Evolutionary conservation across 2,113 vertebrate species (phyloP).

Genomic region (Piaya cayana): DNA sequence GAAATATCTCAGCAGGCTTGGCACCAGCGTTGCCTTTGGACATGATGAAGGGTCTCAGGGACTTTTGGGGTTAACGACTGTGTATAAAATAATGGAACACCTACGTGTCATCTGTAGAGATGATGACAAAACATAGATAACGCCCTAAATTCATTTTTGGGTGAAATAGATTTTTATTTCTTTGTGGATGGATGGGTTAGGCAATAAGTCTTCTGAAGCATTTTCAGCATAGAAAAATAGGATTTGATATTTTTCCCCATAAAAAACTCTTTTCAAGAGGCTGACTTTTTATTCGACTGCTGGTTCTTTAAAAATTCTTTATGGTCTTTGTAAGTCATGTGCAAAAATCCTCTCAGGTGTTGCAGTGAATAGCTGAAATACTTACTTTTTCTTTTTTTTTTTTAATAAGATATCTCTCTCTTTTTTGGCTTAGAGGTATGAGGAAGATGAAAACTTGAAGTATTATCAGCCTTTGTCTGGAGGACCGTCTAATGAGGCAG

Average conservation of each 20-base stretch:
- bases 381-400: not conserved
- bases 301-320: slow-evolving; percentile 10
- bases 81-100: not conserved
- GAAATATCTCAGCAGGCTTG: not conserved
- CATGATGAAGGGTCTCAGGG: not conserved
- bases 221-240: not conserved
- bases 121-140: not conserved
- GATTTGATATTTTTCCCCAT: not conserved
- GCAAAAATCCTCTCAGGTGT: not conserved
- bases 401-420: not conserved
- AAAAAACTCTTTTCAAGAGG: not conserved
- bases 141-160: not conserved
- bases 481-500: slow-evolving; percentile 60
- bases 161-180: not conserved
- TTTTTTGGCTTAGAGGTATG: not conserved
- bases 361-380: slow-evolving; percentile 6
- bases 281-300: slow-evolving; percentile 3
- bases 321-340: not conserved
- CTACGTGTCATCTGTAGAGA: not conserved
- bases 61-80: not conserved
- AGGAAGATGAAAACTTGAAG: slow-evolving; percentile 13
- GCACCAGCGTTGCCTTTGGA: rapidly evolving
- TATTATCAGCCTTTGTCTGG: not conserved
- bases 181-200: not conserved
- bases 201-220: not conserved